Conservation (phyloP, 1,140 invertebrate species). For the Pseudachorutes palmiensis region DNA sequence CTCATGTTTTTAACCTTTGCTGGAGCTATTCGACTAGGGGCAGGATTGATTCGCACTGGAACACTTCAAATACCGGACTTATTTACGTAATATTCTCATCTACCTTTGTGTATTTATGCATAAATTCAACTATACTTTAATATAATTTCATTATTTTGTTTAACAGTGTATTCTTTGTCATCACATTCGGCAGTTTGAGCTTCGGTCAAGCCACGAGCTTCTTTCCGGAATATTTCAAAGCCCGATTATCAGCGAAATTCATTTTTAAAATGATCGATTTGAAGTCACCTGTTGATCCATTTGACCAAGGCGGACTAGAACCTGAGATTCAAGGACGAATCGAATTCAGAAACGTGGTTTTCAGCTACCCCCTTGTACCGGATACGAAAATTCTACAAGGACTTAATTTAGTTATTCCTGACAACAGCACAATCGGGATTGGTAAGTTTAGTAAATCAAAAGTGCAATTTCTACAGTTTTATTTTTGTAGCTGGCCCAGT, state of each 20-base stretch:
- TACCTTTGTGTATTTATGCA: too few species aligned
- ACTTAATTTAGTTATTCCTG: conserved; percentile 33
- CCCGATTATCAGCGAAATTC: conserved; percentile 47
- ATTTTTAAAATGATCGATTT: conserved; percentile 50
- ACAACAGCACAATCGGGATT: not conserved
- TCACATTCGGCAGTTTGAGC: not conserved
- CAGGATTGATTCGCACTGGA: not conserved
- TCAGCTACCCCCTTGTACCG: conserved; percentile 47
- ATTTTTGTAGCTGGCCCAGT: conserved; percentile 48
- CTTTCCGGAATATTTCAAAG: conserved; percentile 36
- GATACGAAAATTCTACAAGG: conserved; percentile 42
- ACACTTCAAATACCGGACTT: not conserved
- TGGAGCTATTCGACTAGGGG: not conserved
- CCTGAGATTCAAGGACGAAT: conserved; percentile 55
- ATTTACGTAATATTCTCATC: not conserved
- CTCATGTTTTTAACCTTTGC: not conserved
- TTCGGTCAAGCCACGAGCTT: conserved; percentile 6
- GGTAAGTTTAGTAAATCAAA: not conserved
- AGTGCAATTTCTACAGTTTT: not conserved
- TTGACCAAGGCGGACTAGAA: conserved; percentile 40
- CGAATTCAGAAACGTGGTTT: conserved; percentile 57
- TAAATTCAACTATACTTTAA: too few species aligned
- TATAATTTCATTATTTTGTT: not conserved
- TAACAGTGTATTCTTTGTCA: not conserved
- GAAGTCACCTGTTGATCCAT: conserved; percentile 46